Evolutionary conservation across 2,797 vertebrate genomes (phyloP), one percentile per base, ranked within the genome.

Genomic region (Parauchenoglanis punctatus): DNA sequence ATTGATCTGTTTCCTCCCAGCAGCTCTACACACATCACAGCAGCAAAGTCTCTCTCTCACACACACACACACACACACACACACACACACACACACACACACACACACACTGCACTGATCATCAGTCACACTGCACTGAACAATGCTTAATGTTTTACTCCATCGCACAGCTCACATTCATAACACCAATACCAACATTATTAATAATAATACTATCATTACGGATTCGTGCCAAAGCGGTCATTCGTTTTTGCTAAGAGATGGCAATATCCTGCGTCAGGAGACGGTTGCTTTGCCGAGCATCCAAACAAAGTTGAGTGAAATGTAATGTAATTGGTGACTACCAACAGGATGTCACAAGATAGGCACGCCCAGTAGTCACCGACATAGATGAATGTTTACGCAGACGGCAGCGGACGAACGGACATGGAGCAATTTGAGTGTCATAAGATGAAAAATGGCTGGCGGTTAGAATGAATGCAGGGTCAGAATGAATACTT

Each of bases 1-100:
- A 87, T 83, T 87, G 86, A 83, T 87, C 81, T 46, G 81, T 76
- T 68, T 65, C 59, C 59, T 58, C 61, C 86, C 72, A 83, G 12
- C 56, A 11, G 81, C 46, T 83, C 28, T 61, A 23, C 20, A n/a
- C 58, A 56, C 76, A 81, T 54, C 18, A 15, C 31, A 86, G 76
- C 44, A 49, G 23, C 28, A n/a, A 25, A 61, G 18, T 49, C 11
- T 25, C 18, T 0, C 58, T n/a, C 76, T 81, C 31, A 35, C 35
- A 35, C 35, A 35, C 35, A 35, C 35, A 35, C 35, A 35, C 31
- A 31, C 31, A 5, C 81, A 18, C 31, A 35, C 35, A 35, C 35
- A 35, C 35, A 35, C 35, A 35, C 35, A 35, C 31, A 31, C 31
- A 49, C 59, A 5, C 81, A 18, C 31, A 35, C 35, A 35, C 35